A percentile compares a stretch with the other conserved stretches of the same genome.
phyloP scores from a whole-genome alignment of 2,113 vertebrate genomes.

The Mirounga angustirostris region DNA sequence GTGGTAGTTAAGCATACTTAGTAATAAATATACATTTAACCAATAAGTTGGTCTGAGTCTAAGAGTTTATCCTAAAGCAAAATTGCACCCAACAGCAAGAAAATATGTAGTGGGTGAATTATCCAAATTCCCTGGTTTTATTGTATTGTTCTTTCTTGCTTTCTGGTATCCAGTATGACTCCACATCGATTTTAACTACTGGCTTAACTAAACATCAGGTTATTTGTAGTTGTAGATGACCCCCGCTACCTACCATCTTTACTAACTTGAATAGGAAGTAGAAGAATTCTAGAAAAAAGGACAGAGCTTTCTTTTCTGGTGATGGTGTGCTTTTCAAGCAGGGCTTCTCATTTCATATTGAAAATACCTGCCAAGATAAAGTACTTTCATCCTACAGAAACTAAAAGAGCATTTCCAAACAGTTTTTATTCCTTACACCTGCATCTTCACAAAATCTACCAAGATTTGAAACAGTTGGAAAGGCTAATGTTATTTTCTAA shows the following conservation, averaged over 20 bases:
- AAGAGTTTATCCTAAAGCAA: constrained; percentile 40
- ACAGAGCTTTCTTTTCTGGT: background rate
- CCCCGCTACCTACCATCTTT: background rate
- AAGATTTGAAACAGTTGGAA: constrained; percentile 28
- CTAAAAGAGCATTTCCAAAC: constrained; percentile 30
- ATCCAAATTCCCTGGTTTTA: background rate
- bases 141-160: background rate
- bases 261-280: background rate
- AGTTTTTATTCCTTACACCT: constrained; percentile 22
- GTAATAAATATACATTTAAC: constrained; percentile 50
- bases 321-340: background rate
- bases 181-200: background rate
- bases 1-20: constrained; percentile 66
- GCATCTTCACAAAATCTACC: constrained; percentile 23
- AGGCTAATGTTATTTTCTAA: constrained; percentile 38
- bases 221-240: background rate
- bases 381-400: background rate
- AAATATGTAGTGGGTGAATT: background rate
- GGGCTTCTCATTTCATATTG: background rate
- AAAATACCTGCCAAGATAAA: constrained; percentile 45
- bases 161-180: background rate
- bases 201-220: background rate
- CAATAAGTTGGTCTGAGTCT: constrained; percentile 39
- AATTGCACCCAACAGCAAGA: constrained; percentile 29
- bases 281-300: background rate